Evolutionary conservation across 2,113 vertebrate species (phyloP), one percentile per base, ranked within the genome.

Genomic region (Ageneiosus marmoratus): DNA sequence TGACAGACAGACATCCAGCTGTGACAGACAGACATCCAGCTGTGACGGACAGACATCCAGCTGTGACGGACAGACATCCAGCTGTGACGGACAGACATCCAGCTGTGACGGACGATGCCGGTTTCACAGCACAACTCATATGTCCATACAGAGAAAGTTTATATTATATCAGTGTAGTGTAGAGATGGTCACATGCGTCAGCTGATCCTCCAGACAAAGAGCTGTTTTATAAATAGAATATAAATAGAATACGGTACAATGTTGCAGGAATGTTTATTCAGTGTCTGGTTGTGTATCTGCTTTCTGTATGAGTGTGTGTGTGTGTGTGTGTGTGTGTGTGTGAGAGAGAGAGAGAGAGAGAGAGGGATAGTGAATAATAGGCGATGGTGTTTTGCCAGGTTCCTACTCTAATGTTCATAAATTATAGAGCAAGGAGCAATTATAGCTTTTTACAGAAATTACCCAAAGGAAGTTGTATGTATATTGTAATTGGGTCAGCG

Each of bases 401-500:
- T 86, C 10, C 51, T 88, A 85, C 84, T 67, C 87, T 88, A 89
- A 88, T 88, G 87, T 91, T 92, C 92, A 92, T 94, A 91, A 93
- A 93, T 93, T 92, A 93, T 92, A 88, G 87, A 93, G 90, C 84
- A 85, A 88, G 89, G 89, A 91, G 90, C 93, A 93, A 94, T 94
- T 93, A 94, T 84, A 85, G 90, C 91, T 92, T 92, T 85, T 93
- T 93, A 91, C 88, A 91, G 90, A 92, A 92, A 94, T 93, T 91
- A 94, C 89, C 90, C 87, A 88, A 91, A 92, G 89, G 91, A 92
- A 88, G 90, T 88, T 91, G 90, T 90, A 89, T 91, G 87, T 91
- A 89, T 85, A 88, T 89, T 86, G 91, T 91, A 93, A 93, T 91
- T 93, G 90, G 93, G 93, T 93, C 92, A 92, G 88, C 89, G 88